These are phyloP conservation scores for Meteorus colon DNA, from an alignment of 2,888 invertebrate genomes.

Conservation along the genomic window DNA sequence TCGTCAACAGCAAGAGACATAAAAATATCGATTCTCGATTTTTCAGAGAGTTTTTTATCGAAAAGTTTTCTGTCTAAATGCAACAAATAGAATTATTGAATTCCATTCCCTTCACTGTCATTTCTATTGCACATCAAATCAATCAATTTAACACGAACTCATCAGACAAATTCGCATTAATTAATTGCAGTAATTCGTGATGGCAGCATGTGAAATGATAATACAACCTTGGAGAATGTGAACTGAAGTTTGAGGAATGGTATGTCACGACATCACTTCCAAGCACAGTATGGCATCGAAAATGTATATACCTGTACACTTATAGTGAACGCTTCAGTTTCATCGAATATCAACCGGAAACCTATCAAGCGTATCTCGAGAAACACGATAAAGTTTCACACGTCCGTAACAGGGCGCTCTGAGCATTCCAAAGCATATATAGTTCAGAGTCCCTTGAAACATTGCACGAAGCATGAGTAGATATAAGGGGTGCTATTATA, in stretches of 20 bases:
- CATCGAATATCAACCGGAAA: slow-evolving; percentile 27
- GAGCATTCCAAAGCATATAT: slow-evolving; percentile 17
- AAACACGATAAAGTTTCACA: slow-evolving; percentile 52
- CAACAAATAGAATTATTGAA: no score
- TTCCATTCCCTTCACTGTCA: no score
- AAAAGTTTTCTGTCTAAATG: no score
- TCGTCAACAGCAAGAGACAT: no score
- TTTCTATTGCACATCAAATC: no score
- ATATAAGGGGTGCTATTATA: not conserved
- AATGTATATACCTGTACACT: not conserved
- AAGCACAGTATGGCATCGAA: not conserved
- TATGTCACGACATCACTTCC: not conserved
- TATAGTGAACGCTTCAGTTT: slow-evolving; percentile 1
- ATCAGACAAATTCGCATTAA: no score
- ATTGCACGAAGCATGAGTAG: slow-evolving; percentile 34
- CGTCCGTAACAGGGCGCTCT: slow-evolving; percentile 47
- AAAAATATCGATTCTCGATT: no score
- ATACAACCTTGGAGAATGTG: no score
- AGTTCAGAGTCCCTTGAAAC: slow-evolving; percentile 32
- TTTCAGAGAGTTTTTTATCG: no score
- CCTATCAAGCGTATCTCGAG: slow-evolving; percentile 39
- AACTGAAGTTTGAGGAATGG: not conserved
- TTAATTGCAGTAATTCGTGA: no score
- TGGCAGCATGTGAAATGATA: no score
- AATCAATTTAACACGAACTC: no score